phyloP scores from a whole-genome alignment of 2,113 vertebrate genomes.

The Galeopterus variegatus region DNA sequence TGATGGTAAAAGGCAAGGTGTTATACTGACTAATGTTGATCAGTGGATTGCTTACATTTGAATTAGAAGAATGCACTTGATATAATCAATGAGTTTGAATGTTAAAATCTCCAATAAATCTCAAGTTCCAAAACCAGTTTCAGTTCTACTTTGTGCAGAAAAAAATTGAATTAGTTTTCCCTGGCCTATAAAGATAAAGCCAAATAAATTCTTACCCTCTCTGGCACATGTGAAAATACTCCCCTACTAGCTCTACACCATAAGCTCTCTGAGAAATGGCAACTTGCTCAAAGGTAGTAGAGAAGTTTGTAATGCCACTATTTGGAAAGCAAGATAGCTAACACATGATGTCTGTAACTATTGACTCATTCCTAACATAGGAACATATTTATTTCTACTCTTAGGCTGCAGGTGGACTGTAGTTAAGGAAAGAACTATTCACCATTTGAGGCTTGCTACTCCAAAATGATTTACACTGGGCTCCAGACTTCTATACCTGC shows the following conservation, averaged over 20 bases:
- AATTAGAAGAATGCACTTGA: constrained; percentile 22
- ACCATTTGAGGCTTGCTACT: background rate
- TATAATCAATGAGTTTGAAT: constrained; percentile 44
- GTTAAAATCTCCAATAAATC: background rate
- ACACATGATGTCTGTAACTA: background rate
- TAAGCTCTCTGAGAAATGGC: constrained; percentile 1
- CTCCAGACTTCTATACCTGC: constrained; percentile 5
- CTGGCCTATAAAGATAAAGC: background rate
- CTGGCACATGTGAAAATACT: constrained; percentile 24
- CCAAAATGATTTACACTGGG: background rate
- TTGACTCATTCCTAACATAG: constrained; percentile 31
- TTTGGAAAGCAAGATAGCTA: background rate
- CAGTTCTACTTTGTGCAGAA: constrained; percentile 61
- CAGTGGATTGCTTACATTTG: constrained; percentile 21
- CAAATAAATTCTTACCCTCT: constrained; percentile 48
- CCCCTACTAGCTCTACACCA: background rate
- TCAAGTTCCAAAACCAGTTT: constrained; percentile 36
- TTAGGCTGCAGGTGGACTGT: background rate
- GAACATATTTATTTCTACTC: constrained; percentile 44
- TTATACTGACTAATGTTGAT: background rate
- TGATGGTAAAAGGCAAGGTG: background rate
- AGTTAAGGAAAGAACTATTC: constrained; percentile 32
- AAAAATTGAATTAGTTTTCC: constrained; percentile 41
- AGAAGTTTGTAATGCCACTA: constrained; percentile 8
- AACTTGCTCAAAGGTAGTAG: background rate